phyloP scores from a whole-genome alignment of 2,797 vertebrate genomes.

The Chelidonichthys spinosus region DNA sequence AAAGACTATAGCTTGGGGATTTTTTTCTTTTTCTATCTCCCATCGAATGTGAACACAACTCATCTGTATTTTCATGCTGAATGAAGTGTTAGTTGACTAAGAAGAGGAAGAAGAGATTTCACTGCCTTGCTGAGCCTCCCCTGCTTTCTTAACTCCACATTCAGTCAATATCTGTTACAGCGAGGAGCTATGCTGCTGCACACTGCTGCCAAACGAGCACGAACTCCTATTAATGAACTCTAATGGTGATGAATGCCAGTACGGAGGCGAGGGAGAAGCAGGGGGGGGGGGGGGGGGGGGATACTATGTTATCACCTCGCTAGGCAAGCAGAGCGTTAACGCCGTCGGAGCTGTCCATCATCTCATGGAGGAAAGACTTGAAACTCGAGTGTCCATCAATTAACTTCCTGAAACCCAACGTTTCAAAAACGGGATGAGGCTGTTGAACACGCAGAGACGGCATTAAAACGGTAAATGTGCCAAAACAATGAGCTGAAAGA shows the following conservation, averaged over 20 bases:
- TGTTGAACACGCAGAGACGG: background rate
- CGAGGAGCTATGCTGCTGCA: constrained; percentile 49
- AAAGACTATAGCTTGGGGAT: too few species aligned
- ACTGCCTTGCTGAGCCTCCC: constrained; percentile 2
- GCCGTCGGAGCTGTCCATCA: constrained; percentile 43
- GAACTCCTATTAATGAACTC: constrained; percentile 72
- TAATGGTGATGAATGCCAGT: constrained; percentile 74
- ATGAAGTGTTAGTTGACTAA: too few species aligned
- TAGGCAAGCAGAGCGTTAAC: constrained; percentile 26
- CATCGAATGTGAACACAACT: too few species aligned
- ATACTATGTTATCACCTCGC: too few species aligned
- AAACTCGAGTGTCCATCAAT: background rate
- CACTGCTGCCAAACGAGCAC: constrained; percentile 56
- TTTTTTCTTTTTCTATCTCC: too few species aligned
- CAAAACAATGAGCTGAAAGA: background rate
- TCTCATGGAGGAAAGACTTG: constrained; percentile 13
- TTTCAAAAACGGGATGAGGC: background rate
- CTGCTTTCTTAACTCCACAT: constrained; percentile 15
- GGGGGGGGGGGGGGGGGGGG: constrained; percentile 25
- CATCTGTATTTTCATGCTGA: too few species aligned
- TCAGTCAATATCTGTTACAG: constrained; percentile 43
- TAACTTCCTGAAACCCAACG: too few species aligned
- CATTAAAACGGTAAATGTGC: too few species aligned
- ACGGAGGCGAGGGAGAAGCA: constrained; percentile 44
- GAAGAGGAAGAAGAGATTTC: background rate